Percentiles rank a stretch among this genome's conserved stretches.
These are phyloP conservation scores for Actinernus sp. DNA, from an alignment of 92 coral and sea anemone species.

Conservation along the genomic window DNA sequence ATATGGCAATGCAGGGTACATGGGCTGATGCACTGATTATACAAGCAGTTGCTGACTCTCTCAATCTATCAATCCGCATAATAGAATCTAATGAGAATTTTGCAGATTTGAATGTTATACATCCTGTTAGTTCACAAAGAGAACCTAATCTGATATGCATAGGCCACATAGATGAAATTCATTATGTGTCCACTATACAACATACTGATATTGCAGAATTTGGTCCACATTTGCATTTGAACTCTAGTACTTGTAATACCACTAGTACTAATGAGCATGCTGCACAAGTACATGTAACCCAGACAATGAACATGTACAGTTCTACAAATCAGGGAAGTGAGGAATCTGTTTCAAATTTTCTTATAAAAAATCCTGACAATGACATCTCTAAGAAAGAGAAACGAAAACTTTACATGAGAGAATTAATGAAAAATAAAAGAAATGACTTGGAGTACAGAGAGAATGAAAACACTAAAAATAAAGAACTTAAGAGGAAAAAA, in stretches of 20 bases:
- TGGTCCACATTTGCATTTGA: too few species aligned
- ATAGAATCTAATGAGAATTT: conserved; percentile 49
- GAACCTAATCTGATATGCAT: conserved; percentile 23
- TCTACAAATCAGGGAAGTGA: too few species aligned
- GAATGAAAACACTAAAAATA: background rate
- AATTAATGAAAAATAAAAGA: conserved; percentile 30
- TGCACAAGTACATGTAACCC: too few species aligned
- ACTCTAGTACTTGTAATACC: too few species aligned
- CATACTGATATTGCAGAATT: too few species aligned
- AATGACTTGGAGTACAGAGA: conserved; percentile 24
- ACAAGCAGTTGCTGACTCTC: conserved; percentile 65
- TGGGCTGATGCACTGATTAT: conserved; percentile 73
- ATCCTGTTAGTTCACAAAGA: conserved; percentile 24
- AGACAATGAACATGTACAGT: too few species aligned
- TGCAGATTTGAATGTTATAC: conserved; percentile 51
- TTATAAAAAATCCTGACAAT: too few species aligned
- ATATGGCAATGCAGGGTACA: conserved; percentile 53
- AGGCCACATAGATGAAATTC: conserved; percentile 51
- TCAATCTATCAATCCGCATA: conserved; percentile 51
- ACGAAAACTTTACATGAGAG: conserved; percentile 34
- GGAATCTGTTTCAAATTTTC: too few species aligned
- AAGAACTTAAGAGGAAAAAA: conserved; percentile 5
- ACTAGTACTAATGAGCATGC: too few species aligned
- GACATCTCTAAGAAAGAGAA: conserved; percentile 23
- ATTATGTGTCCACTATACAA: conserved; percentile 50